Percentiles rank a stretch among this genome's conserved stretches.
phyloP scores from a whole-genome alignment of 1,140 invertebrate genomes.

The Stegodyphus mimosarum region DNA sequence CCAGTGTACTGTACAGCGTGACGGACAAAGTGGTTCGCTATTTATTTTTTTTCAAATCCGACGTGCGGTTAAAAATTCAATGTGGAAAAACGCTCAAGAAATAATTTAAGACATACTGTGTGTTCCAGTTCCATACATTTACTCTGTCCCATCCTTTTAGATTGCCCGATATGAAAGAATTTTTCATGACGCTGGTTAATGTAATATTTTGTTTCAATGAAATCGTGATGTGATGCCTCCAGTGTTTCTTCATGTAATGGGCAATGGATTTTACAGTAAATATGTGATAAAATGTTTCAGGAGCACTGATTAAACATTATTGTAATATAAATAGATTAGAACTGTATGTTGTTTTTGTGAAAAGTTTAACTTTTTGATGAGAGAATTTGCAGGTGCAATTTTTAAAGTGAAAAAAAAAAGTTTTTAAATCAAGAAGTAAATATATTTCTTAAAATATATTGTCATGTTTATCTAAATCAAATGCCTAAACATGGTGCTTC shows the following conservation, averaged over 20 bases:
- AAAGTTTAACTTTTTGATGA: conserved; percentile 6
- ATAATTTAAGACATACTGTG: not conserved
- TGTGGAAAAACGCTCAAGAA: not conserved
- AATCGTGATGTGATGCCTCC: not conserved
- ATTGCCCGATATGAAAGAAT: not conserved
- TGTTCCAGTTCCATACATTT: no score
- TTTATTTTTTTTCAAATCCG: not conserved
- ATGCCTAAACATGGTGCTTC: not conserved
- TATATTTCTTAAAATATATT: not conserved
- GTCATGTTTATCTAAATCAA: not conserved
- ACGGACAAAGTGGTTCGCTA: not conserved
- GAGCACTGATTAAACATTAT: not conserved
- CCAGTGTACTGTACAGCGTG: not conserved
- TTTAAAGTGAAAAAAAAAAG: not conserved
- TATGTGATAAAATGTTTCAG: not conserved
- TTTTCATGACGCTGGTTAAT: not conserved
- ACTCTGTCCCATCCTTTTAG: not conserved
- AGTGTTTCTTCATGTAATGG: not conserved
- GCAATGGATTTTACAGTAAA: not conserved
- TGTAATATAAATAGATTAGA: not conserved
- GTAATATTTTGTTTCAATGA: not conserved
- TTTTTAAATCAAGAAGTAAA: not conserved
- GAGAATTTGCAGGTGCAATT: not conserved
- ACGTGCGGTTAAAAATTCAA: not conserved
- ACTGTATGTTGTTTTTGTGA: conserved; percentile 4